Conservation (phyloP, 2,888 invertebrate species). For the Eristalis tenax region DNA sequence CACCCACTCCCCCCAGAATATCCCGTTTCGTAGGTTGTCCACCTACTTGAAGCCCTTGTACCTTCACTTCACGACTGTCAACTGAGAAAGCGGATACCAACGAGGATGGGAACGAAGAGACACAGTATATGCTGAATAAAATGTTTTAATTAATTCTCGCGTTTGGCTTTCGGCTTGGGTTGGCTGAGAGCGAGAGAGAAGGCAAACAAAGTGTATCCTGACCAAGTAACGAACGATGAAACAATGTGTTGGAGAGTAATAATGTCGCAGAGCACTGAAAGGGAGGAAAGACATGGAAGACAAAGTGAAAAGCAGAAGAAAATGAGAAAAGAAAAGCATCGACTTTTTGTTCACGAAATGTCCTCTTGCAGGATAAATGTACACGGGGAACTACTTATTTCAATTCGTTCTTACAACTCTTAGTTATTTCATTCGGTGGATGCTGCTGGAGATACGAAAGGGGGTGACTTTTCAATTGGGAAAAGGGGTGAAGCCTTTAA, state of each 20-base stretch:
- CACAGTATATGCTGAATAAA: slow-evolving; percentile 31
- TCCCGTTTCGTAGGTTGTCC: background rate
- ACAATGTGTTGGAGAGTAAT: slow-evolving; percentile 57
- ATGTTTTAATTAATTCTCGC: slow-evolving; percentile 71
- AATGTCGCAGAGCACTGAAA: slow-evolving; percentile 41
- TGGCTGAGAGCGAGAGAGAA: background rate
- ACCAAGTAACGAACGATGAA: slow-evolving; percentile 44
- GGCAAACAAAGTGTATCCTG: background rate
- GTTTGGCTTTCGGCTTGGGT: slow-evolving; percentile 33
- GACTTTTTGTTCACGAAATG: slow-evolving; percentile 36
- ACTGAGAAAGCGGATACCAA: background rate
- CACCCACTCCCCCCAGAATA: slow-evolving; percentile 24
- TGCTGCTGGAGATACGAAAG: background rate
- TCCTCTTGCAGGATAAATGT: slow-evolving; percentile 16
- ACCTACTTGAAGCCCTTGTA: slow-evolving; percentile 3
- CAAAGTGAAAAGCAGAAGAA: slow-evolving; percentile 6
- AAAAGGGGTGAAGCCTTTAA: background rate
- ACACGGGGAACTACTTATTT: slow-evolving; percentile 16
- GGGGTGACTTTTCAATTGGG: too few species aligned
- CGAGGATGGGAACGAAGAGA: background rate
- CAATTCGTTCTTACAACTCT: slow-evolving; percentile 3
- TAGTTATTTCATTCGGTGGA: slow-evolving; percentile 3
- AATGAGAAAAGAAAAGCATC: background rate
- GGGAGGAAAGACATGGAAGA: background rate
- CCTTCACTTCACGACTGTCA: too few species aligned